These are phyloP conservation scores for Sinopyrophorus schimmeli DNA, from an alignment of 2,888 invertebrate species.

Conservation along the genomic window DNA sequence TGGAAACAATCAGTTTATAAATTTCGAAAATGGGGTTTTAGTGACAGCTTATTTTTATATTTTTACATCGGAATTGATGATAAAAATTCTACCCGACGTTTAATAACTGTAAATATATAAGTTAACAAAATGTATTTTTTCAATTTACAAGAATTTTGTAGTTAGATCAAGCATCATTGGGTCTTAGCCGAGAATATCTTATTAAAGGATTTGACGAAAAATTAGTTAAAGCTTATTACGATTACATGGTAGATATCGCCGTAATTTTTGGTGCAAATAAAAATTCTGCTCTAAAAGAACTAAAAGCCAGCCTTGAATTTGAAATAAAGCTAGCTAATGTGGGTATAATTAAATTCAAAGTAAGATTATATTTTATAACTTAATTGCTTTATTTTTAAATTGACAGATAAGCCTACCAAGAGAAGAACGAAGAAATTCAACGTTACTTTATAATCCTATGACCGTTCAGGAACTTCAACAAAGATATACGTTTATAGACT, in stretches of 20 bases:
- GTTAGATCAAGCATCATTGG: conserved; percentile 36
- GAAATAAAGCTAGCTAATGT: conserved; percentile 37
- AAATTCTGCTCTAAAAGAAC: conserved; percentile 35
- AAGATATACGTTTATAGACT: conserved; percentile 76
- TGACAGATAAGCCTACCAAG: conserved; percentile 79
- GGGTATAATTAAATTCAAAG: conserved; percentile 50
- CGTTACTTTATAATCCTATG: conserved; percentile 88
- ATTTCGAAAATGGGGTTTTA: conserved; percentile 79
- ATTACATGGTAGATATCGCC: conserved; percentile 41
- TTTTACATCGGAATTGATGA: conserved; percentile 87
- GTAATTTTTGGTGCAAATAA: conserved; percentile 40
- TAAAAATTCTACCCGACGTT: conserved; percentile 82
- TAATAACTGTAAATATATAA: conserved; percentile 79
- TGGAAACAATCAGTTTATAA: conserved; percentile 84
- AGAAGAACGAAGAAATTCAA: conserved; percentile 88
- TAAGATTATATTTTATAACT: too few species aligned
- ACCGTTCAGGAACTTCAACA: conserved; percentile 73
- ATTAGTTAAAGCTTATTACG: conserved; percentile 37
- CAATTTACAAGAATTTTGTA: too few species aligned
- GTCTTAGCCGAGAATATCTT: conserved; percentile 36
- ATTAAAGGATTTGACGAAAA: conserved; percentile 32
- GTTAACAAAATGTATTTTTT: too few species aligned
- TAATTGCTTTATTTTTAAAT: too few species aligned
- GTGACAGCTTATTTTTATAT: conserved; percentile 86
- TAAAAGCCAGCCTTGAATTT: conserved; percentile 39